Base-by-base conservation (phyloP, 2,797 vertebrate species). In the Pangasius djambal region DNA sequence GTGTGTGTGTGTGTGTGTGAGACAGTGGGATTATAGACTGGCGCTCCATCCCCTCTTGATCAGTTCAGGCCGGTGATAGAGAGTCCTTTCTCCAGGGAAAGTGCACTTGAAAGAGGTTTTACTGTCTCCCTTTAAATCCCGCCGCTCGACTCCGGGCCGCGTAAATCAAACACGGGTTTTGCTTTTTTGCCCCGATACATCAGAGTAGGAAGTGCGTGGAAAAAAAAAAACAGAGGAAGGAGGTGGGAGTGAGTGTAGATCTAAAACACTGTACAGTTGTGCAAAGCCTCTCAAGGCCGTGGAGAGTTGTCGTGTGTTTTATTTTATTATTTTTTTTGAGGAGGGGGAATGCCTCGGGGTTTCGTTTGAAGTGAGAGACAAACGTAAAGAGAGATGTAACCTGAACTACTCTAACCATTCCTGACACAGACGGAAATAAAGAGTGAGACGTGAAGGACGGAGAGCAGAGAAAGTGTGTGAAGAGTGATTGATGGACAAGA, bases 31-130 rank as follows among this genome's bases (percentile, higher is more conserved):
- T 92, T 44, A 69, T n/a, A 75, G 40, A 40, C 69, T 79, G 10
- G 48, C 86, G 90, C 31, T 82, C 88, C 7, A 82, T 90, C 86
- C 90, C 77, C 91, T 86, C 91, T 92, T 87, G 85, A 86, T 52
- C 86, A 83, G 75, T 85, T 89, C 88, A 93, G 86, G 86, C 79
- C 81, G 77, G 88, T 92, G 90, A 94, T 87, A 89, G 89, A 89
- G 89, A 13, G 81, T 86, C 83, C 90, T 92, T 92, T 94, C 92
- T 93, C 88, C 88, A 44, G 88, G 87, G 88, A 78, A 91, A 93
- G 91, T 91, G 86, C 89, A 91, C 92, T 92, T 92, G 79, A 93
- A 91, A 92, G 89, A 90, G 86, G 55, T 93, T 91, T 91, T 75
- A 92, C 89, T 88, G 91, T 90, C 70, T 75, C 48, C 88, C 75